A percentile compares a stretch with the other conserved stretches of the same genome.
phyloP scores from a whole-genome alignment of 2,888 invertebrate genomes.

The Caenorhabditis sp. region DNA sequence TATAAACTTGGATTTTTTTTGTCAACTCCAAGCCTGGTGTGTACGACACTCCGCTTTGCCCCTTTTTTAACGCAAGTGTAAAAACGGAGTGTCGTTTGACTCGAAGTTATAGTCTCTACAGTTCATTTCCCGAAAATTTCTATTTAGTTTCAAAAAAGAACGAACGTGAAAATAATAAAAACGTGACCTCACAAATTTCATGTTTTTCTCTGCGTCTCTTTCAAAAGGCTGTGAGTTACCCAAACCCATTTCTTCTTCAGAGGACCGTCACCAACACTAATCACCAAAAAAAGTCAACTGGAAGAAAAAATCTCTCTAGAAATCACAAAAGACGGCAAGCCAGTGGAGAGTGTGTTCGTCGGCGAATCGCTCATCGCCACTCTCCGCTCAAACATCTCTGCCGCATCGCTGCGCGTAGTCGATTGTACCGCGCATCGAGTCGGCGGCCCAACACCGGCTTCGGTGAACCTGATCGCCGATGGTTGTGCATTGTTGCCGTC shows the following conservation, averaged over 20 bases:
- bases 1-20: no score
- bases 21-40: no score
- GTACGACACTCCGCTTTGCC: no score
- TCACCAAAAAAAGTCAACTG: constrained; percentile 37
- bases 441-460: constrained; percentile 57
- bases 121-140: no score
- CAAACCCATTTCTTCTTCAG: constrained; percentile 47
- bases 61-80: no score
- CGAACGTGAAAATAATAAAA: no score
- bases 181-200: no score
- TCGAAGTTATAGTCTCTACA: no score
- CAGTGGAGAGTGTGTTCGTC: constrained; percentile 65
- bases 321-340: constrained; percentile 59
- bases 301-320: constrained; percentile 53
- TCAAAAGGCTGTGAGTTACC: no score
- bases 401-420: constrained; percentile 54
- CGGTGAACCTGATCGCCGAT: constrained; percentile 63
- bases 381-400: constrained; percentile 59
- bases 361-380: constrained; percentile 64
- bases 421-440: constrained; percentile 69
- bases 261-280: constrained; percentile 59
- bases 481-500: constrained; percentile 68
- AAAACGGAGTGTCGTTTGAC: no score
- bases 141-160: no score
- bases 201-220: no score